A percentile compares a stretch with the other conserved stretches of the same genome.
phyloP scores from a whole-genome alignment of 2,888 invertebrate genomes.

The Agrypnus murinus region DNA sequence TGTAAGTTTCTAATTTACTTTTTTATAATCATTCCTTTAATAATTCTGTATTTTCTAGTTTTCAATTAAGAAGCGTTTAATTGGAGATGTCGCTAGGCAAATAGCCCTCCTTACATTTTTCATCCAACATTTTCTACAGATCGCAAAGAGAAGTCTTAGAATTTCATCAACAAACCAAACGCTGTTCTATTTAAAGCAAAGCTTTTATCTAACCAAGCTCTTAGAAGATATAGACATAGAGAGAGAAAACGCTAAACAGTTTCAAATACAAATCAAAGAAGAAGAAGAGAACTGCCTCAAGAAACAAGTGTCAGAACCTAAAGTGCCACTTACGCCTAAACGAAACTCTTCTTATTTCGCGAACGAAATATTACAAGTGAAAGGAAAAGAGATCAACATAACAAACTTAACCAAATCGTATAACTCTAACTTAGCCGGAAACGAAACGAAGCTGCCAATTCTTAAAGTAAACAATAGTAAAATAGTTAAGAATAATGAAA shows the following conservation, averaged over 20 bases:
- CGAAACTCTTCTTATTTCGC: conserved; percentile 52
- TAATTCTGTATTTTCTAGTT: conserved; percentile 17
- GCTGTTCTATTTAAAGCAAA: conserved; percentile 81
- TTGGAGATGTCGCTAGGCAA: conserved; percentile 15
- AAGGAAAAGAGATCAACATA: conserved; percentile 49
- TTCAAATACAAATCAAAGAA: conserved; percentile 74
- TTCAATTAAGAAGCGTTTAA: conserved; percentile 16
- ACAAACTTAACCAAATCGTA: conserved; percentile 46
- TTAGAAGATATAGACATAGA: conserved; percentile 75
- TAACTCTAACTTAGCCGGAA: neutral
- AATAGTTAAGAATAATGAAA: neutral
- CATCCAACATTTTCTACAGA: conserved; percentile 81
- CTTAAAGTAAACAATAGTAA: conserved; percentile 15
- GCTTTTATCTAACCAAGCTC: conserved; percentile 78
- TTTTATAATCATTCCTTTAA: neutral
- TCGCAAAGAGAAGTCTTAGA: conserved; percentile 79
- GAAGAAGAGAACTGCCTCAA: conserved; percentile 73
- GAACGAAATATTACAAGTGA: conserved; percentile 51
- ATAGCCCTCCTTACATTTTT: conserved; percentile 78
- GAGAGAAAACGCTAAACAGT: conserved; percentile 74
- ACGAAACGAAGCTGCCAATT: neutral
- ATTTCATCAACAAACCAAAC: conserved; percentile 78
- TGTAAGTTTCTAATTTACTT: conserved; percentile 69
- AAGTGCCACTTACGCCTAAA: conserved; percentile 55
- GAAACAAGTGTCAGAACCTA: conserved; percentile 66